Conservation (phyloP, 2,888 invertebrate species). For the Mamestra brassicae region DNA sequence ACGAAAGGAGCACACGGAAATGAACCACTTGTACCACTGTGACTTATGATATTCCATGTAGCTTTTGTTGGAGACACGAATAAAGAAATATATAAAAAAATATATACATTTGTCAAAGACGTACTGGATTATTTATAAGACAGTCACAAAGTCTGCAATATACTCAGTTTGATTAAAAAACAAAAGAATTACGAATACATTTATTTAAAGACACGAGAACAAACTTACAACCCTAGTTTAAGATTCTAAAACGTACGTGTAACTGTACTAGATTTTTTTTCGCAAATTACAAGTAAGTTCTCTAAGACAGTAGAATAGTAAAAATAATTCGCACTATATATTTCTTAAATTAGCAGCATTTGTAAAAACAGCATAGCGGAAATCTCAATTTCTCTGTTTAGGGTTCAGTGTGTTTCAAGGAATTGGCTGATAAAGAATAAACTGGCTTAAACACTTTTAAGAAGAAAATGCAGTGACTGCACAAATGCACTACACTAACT, state of each 20-base stretch:
- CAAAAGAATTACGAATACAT: conserved; percentile 32
- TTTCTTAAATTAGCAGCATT: conserved; percentile 1
- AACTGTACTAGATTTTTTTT: conserved; percentile 22
- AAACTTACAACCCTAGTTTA: conserved; percentile 11
- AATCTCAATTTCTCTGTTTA: conserved; percentile 15
- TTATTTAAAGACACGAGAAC: conserved; percentile 31
- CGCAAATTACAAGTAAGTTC: conserved; percentile 38
- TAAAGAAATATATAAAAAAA: too few relatives aligned
- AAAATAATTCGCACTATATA: conserved; percentile 8
- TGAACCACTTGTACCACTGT: too few relatives aligned
- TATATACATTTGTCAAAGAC: too few relatives aligned
- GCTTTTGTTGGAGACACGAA: too few relatives aligned
- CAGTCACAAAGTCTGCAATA: conserved; percentile 2
- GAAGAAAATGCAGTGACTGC: too few relatives aligned
- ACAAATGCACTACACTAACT: too few relatives aligned
- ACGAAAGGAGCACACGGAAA: too few relatives aligned
- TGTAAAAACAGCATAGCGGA: background rate
- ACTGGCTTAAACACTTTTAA: too few relatives aligned
- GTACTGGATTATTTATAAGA: background rate
- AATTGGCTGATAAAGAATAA: background rate
- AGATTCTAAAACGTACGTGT: conserved; percentile 17
- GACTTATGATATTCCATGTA: too few relatives aligned
- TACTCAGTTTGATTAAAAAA: conserved; percentile 18
- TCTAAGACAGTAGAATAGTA: conserved; percentile 13
- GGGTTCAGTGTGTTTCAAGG: conserved; percentile 3